These are phyloP conservation scores for Harpegnathos saltator DNA, from an alignment of 1,140 invertebrate species.

Conservation along the genomic window DNA sequence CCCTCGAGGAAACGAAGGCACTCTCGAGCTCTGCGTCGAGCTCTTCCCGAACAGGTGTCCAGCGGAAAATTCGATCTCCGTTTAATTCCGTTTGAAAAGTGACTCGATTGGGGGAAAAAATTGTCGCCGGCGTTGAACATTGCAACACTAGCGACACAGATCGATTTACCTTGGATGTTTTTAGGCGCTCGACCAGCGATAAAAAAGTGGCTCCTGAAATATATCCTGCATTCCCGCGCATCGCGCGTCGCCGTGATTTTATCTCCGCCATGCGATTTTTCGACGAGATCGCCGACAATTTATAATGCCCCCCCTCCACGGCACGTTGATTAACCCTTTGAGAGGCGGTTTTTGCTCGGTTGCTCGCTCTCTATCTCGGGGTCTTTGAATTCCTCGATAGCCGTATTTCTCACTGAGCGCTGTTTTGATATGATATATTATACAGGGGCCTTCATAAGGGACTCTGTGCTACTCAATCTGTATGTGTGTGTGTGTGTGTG, in stretches of 20 bases:
- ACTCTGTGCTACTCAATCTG: no score
- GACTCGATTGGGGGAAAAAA: no score
- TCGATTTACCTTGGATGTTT: no score
- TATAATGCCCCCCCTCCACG: slow-evolving; percentile 39
- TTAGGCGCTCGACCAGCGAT: no score
- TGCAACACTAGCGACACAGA: no score
- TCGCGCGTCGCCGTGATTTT: not conserved
- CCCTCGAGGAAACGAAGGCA: no score
- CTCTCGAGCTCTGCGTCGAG: no score
- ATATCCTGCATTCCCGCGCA: not conserved
- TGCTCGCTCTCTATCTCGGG: slow-evolving; percentile 4
- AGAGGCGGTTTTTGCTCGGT: slow-evolving; percentile 28
- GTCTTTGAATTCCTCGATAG: slow-evolving; percentile 3
- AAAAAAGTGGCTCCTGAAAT: not conserved
- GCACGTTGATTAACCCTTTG: slow-evolving; percentile 54
- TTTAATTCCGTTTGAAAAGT: no score
- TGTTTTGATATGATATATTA: not conserved
- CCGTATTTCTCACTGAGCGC: slow-evolving; percentile 33
- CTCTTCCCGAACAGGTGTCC: no score
- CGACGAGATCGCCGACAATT: slow-evolving; percentile 45
- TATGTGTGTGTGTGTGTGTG: no score
- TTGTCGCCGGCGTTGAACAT: no score
- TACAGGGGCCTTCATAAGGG: not conserved
- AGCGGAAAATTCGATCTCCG: no score
- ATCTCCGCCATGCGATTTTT: slow-evolving; percentile 39